A percentile compares a stretch with the other conserved stretches of the same genome.
Evolutionary conservation across 2,888 invertebrate species (phyloP).

Genomic region (Clivina fossor): DNA sequence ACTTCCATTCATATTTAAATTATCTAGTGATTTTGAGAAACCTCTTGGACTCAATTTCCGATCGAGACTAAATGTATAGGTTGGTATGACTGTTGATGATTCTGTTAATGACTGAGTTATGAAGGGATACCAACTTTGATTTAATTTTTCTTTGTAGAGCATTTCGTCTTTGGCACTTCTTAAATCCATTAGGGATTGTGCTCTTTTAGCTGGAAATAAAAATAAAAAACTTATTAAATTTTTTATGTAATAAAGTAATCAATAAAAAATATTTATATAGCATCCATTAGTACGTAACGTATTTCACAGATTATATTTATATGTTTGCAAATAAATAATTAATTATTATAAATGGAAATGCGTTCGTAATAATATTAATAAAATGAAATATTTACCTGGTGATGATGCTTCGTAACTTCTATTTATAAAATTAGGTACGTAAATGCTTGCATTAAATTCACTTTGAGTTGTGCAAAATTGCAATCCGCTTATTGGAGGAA

Average conservation of each 20-base stretch:
- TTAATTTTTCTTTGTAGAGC: conserved; percentile 40
- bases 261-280: no score
- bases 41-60: conserved; percentile 27
- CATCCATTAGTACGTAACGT: no score
- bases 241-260: no score
- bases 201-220: conserved; percentile 47
- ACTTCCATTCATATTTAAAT: conserved; percentile 29
- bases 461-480: conserved; percentile 51
- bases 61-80: conserved; percentile 28
- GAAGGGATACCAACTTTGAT: conserved; percentile 44
- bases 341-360: not conserved
- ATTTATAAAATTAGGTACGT: conserved; percentile 43
- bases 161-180: conserved; percentile 45
- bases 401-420: conserved; percentile 21
- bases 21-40: conserved; percentile 26
- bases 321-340: not conserved
- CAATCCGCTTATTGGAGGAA: conserved; percentile 47
- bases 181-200: conserved; percentile 52
- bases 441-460: conserved; percentile 54
- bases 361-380: not conserved
- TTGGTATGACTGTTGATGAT: conserved; percentile 42
- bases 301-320: not conserved
- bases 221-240: not conserved
- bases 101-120: conserved; percentile 45
- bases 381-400: conserved; percentile 2